Evolutionary conservation across 2,888 invertebrate genomes (phyloP), one percentile per base, ranked within the genome.

Genomic region (Amphipoea lucens): DNA sequence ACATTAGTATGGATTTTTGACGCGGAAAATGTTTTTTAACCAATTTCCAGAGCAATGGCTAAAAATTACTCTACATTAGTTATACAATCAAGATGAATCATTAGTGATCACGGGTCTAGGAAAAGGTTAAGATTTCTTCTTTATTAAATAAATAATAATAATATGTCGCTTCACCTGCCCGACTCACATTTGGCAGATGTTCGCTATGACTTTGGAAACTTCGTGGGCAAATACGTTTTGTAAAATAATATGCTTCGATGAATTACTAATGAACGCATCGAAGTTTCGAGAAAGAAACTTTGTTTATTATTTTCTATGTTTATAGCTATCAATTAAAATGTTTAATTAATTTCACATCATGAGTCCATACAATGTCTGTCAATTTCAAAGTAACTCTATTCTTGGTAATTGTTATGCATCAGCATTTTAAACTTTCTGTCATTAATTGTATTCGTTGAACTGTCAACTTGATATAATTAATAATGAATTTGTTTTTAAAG

Each of bases 391-490:
- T 42, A 45, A 48, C 20, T 65, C 4, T 36, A 29, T 80, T 70
- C 6, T 62, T 40, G 5, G 11, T 67, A 60, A 29, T 66, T 73
- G 9, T 81, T 81, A 65, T 42, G 45, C 60, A 45, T 68, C 42
- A 60, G 23, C 20, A 29, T 73, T 72, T 45, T 40, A 60, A 69
- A 66, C 29, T 70, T 73, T 29, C 29, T 66, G 3, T 23, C 40
- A 73, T 83, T 78, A 82, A 71, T 81, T 57, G 72, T 12, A n/a
- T 77, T 81, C 48, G 29, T 63, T 36, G 66, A 48, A 71, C 66
- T 80, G 80, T 45, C 45, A 71, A 80, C 36, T 81, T 79, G 71
- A 67, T 45, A 68, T 69, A 76, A 57, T 82, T 82, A 82, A 82
- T 65, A 23, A 62, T 23, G 1, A 62, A 70, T 6, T 36, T n/a